Conservation (phyloP, 2,797 vertebrate genomes). For the Chloroceryle amazona region DNA sequence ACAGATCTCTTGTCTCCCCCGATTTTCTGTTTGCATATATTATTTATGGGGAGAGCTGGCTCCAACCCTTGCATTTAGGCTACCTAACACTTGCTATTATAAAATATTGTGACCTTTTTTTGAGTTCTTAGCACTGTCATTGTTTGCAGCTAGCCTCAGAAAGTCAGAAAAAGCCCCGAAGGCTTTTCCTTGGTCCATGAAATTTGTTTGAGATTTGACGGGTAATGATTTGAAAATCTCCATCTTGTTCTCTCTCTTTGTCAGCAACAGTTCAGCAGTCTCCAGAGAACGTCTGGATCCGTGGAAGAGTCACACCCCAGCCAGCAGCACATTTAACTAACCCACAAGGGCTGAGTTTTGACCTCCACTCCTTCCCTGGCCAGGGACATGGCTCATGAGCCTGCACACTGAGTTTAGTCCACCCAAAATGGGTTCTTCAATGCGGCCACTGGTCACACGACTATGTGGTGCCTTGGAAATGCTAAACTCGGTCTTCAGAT, state of each 20-base stretch:
- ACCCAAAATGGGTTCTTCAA: background rate
- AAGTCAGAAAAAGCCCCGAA: constrained; percentile 22
- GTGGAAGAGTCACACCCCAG: accelerated
- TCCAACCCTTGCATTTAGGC: constrained; percentile 15
- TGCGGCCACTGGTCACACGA: background rate
- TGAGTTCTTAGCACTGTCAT: background rate
- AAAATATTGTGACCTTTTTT: constrained; percentile 46
- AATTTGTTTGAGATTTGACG: constrained; percentile 47
- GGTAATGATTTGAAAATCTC: constrained; percentile 36
- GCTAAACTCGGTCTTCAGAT: accelerated
- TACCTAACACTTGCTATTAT: background rate
- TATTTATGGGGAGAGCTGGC: constrained; percentile 26
- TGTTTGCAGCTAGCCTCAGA: constrained; percentile 5
- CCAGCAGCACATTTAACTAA: background rate
- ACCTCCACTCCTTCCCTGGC: background rate
- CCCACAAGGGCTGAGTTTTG: background rate
- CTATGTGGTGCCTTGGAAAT: accelerated
- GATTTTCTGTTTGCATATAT: background rate
- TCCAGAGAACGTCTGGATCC: background rate
- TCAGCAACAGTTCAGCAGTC: background rate
- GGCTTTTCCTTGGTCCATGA: constrained; percentile 39
- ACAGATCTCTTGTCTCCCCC: background rate
- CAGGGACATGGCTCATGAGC: accelerated
- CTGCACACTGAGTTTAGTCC: accelerated
- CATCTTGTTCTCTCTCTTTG: constrained; percentile 7